Conservation (phyloP, 2,113 vertebrate genomes). For the Dinomys branickii region DNA sequence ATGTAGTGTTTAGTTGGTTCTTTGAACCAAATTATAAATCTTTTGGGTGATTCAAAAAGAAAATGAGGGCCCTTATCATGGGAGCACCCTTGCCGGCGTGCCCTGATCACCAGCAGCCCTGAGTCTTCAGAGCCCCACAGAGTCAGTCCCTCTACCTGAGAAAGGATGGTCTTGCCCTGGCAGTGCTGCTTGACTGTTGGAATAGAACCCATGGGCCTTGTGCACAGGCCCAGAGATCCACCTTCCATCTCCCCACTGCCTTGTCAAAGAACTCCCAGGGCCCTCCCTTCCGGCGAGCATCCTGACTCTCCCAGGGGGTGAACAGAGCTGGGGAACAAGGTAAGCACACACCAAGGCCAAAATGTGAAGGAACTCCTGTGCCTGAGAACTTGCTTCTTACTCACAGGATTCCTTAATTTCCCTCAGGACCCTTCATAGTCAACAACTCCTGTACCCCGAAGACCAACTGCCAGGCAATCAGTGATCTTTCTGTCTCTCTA, state of each 20-base stretch:
- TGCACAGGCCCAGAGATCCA: neutral
- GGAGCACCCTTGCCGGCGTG: neutral
- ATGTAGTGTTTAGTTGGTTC: slow-evolving; percentile 5
- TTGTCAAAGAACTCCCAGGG: neutral
- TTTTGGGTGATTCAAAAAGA: neutral
- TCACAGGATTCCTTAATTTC: neutral
- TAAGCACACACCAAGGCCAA: neutral
- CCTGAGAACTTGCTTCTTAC: neutral
- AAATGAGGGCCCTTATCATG: neutral
- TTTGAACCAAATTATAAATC: slow-evolving; percentile 13
- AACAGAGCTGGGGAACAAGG: neutral
- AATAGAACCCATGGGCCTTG: neutral
- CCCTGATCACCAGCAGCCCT: neutral
- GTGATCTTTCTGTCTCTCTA: neutral
- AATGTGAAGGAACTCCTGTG: neutral
- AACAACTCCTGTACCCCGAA: neutral
- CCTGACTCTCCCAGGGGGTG: neutral
- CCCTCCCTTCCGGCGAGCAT: neutral
- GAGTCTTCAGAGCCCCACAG: neutral
- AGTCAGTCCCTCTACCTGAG: neutral
- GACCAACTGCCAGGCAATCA: neutral
- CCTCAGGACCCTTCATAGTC: neutral
- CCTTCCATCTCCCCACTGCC: neutral
- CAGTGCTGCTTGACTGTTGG: too few species aligned
- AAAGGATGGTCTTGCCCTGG: neutral